phyloP scores from a whole-genome alignment of 2,888 invertebrate species.

The Rutpela maculata region DNA sequence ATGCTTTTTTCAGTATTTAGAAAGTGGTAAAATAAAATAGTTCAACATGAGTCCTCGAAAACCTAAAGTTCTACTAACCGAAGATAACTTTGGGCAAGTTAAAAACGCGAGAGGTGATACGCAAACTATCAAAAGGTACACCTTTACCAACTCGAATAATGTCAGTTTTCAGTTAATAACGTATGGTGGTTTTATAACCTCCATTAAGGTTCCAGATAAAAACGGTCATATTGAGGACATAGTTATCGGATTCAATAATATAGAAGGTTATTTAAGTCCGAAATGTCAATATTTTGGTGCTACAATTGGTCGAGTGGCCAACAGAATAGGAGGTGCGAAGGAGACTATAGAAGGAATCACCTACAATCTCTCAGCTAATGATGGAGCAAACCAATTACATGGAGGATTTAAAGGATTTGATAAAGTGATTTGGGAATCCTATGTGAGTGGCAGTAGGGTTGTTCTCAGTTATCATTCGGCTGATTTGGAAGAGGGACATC shows the following conservation, averaged over 20 bases:
- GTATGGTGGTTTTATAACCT: conserved; percentile 89
- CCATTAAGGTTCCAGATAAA: conserved; percentile 84
- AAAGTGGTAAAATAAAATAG: neutral
- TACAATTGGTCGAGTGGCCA: conserved; percentile 90
- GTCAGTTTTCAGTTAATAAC: conserved; percentile 81
- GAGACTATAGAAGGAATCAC: conserved; percentile 82
- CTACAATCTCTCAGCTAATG: conserved; percentile 84
- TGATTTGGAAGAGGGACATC: conserved; percentile 91
- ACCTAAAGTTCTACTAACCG: conserved; percentile 41
- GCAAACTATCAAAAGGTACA: conserved; percentile 78
- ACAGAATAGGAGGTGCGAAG: conserved; percentile 83
- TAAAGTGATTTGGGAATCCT: conserved; percentile 73
- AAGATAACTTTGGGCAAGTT: conserved; percentile 67
- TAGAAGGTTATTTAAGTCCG: conserved; percentile 79
- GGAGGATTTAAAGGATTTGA: conserved; percentile 91
- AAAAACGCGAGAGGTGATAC: conserved; percentile 66
- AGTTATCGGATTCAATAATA: conserved; percentile 87
- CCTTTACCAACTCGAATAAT: conserved; percentile 80
- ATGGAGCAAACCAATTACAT: conserved; percentile 83
- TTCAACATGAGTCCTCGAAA: conserved; percentile 36
- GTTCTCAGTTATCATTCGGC: conserved; percentile 85
- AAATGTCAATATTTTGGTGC: conserved; percentile 80
- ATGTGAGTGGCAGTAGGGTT: conserved; percentile 74
- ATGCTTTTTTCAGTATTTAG: neutral
- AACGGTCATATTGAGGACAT: conserved; percentile 85